These are phyloP conservation scores for Drosophila flavopinicola DNA, from an alignment of 2,888 invertebrate genomes.

Conservation along the genomic window DNA sequence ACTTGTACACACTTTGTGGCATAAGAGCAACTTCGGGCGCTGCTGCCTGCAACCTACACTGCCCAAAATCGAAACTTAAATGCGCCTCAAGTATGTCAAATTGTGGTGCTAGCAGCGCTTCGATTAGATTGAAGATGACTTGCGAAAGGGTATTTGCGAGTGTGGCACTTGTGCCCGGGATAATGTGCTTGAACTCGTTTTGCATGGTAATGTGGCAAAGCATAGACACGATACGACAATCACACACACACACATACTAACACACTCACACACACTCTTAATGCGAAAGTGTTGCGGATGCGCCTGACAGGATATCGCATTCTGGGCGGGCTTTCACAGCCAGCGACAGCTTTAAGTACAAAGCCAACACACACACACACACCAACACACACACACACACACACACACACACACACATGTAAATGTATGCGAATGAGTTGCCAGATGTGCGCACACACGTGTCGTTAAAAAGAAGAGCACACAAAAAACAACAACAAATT, in stretches of 20 bases:
- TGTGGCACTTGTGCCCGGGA: slow-evolving; percentile 10
- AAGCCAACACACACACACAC: slow-evolving; percentile 43
- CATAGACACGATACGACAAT: slow-evolving; percentile 29
- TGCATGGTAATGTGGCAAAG: slow-evolving; percentile 46
- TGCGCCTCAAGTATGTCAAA: neutral
- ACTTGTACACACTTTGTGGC: no score
- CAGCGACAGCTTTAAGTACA: slow-evolving; percentile 69
- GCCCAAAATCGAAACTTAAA: neutral
- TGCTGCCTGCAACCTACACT: no score
- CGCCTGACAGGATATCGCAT: slow-evolving; percentile 66
- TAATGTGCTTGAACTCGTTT: slow-evolving; percentile 36
- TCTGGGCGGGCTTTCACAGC: slow-evolving; percentile 37
- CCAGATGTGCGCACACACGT: slow-evolving; percentile 75
- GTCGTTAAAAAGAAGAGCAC: slow-evolving; percentile 55
- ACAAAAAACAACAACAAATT: slow-evolving; percentile 43
- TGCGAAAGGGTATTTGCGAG: slow-evolving; percentile 34
- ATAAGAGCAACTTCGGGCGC: no score
- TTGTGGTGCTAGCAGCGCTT: neutral
- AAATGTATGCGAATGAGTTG: slow-evolving; percentile 53
- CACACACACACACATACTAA: neutral
- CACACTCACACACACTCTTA: slow-evolving; percentile 20
- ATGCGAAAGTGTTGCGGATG: slow-evolving; percentile 63
- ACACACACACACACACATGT: neutral
- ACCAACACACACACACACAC: neutral
- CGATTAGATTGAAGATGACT: slow-evolving; percentile 23